These are phyloP conservation scores for Eleutherodactylus coqui DNA, from an alignment of 2,797 vertebrate genomes.

Conservation along the genomic window DNA sequence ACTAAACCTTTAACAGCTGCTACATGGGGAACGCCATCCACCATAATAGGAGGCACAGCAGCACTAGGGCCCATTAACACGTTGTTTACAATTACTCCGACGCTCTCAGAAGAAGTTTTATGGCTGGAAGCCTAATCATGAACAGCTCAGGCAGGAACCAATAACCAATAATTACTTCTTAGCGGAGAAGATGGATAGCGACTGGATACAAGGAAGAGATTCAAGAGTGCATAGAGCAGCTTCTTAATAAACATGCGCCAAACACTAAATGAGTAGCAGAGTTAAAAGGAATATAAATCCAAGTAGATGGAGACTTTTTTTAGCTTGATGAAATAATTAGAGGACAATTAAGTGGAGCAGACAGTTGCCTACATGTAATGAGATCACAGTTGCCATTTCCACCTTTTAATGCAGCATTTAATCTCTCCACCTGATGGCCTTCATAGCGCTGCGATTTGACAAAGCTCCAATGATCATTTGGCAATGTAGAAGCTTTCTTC, in stretches of 20 bases:
- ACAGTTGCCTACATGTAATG: background rate
- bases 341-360: background rate
- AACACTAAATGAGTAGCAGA: background rate
- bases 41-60: background rate
- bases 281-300: background rate
- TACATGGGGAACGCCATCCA: background rate
- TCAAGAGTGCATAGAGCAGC: background rate
- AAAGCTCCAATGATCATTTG: background rate
- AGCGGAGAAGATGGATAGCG: background rate
- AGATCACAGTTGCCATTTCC: background rate
- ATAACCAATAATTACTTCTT: slow-evolving; percentile 25
- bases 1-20: slow-evolving; percentile 22
- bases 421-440: background rate
- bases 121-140: slow-evolving; percentile 1
- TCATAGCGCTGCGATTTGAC: background rate
- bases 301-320: background rate
- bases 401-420: background rate
- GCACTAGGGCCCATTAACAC: background rate
- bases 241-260: slow-evolving; percentile 6
- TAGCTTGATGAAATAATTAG: background rate
- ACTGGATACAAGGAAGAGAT: background rate
- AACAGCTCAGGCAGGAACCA: background rate
- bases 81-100: background rate
- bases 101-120: slow-evolving; percentile 11
- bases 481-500: background rate